Percentiles rank a stretch among this genome's conserved stretches.
These are phyloP conservation scores for Myopa tessellatipennis DNA, from an alignment of 2,888 invertebrate species.

Conservation along the genomic window DNA sequence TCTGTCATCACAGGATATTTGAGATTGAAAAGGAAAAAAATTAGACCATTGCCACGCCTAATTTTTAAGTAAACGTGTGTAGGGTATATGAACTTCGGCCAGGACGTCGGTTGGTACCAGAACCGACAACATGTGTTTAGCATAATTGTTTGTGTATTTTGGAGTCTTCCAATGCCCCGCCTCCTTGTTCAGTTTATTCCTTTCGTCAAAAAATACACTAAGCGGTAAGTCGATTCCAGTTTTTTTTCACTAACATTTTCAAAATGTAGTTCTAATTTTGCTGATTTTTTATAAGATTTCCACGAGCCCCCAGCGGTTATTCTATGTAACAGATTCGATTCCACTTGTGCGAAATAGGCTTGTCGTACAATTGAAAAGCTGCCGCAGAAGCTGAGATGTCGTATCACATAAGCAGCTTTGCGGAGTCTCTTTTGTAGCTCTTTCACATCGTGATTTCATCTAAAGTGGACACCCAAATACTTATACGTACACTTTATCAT, in stretches of 20 bases:
- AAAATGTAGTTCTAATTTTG: conserved; percentile 25
- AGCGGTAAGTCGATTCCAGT: no score
- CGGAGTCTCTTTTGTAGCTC: not conserved
- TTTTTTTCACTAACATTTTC: not conserved
- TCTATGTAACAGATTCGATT: not conserved
- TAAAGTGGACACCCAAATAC: not conserved
- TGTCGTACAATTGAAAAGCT: not conserved
- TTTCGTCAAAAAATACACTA: no score
- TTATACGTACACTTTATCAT: not conserved
- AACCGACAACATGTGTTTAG: no score
- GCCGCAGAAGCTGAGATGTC: not conserved
- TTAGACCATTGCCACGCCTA: no score
- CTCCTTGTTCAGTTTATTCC: no score
- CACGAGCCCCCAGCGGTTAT: not conserved
- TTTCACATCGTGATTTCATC: not conserved
- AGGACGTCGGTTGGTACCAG: no score
- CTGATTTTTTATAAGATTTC: not conserved
- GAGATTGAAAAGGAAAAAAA: no score
- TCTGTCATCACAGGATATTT: no score
- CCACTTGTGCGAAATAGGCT: not conserved
- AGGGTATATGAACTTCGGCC: no score
- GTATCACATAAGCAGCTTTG: not conserved
- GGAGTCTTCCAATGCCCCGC: no score
- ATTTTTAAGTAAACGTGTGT: no score
- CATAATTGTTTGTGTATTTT: no score